Conservation (phyloP, 1,140 invertebrate genomes). For the Telenomus remus region DNA sequence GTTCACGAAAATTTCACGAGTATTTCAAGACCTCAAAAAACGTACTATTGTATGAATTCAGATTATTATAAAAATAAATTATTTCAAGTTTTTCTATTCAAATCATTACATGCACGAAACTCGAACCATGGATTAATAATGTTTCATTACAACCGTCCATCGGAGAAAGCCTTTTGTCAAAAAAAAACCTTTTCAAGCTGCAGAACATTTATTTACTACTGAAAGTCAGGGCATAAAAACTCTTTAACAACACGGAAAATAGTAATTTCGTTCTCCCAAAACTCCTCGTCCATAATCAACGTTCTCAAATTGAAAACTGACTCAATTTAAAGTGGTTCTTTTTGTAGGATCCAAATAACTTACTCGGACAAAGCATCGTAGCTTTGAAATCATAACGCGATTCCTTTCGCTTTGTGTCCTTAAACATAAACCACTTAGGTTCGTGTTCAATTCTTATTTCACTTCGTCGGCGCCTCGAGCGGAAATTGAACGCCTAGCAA, state of each 20-base stretch:
- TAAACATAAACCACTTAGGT: constrained; percentile 34
- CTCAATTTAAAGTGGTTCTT: constrained; percentile 14
- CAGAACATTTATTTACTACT: neutral
- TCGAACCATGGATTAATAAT: no score
- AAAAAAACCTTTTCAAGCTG: neutral
- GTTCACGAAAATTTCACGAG: no score
- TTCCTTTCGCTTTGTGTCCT: constrained; percentile 35
- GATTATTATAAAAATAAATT: no score
- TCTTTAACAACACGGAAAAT: constrained; percentile 1
- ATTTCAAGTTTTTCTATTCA: no score
- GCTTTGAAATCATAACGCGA: constrained; percentile 35
- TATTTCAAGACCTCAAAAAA: no score
- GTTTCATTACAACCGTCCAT: no score
- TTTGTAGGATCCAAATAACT: constrained; percentile 24
- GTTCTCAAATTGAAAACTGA: constrained; percentile 29
- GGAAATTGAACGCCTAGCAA: constrained; percentile 39
- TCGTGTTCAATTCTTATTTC: constrained; percentile 44
- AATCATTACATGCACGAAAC: no score
- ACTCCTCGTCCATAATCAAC: constrained; percentile 11
- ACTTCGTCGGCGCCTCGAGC: constrained; percentile 26
- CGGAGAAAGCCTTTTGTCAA: no score
- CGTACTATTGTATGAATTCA: no score
- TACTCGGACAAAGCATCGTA: constrained; percentile 12
- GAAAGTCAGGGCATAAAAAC: neutral
- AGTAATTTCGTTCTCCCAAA: constrained; percentile 2